Evolutionary conservation across 2,888 invertebrate species (phyloP).

Genomic region (Allolobophora icterica): DNA sequence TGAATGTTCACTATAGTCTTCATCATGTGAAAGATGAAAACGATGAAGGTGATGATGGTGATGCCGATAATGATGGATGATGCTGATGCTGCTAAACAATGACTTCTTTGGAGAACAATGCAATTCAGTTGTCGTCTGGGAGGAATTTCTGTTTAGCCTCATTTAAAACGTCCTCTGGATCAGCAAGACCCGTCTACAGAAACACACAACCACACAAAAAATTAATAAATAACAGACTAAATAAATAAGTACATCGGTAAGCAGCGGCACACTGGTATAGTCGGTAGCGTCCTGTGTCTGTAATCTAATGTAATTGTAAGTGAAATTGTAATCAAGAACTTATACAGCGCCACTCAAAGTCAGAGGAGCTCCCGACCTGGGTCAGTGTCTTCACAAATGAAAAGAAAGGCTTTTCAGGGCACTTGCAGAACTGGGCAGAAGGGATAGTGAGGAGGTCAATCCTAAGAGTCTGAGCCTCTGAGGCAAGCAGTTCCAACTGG

Average conservation of each 20-base stretch:
- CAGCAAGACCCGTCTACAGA: slow-evolving; percentile 57
- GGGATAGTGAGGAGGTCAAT: too few species aligned
- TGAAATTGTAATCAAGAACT: too few species aligned
- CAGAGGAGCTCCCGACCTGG: too few species aligned
- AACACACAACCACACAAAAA: background rate
- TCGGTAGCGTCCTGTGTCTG: too few species aligned
- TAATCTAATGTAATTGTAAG: too few species aligned
- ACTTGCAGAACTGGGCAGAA: too few species aligned
- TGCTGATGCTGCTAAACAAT: background rate
- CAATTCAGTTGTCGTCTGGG: slow-evolving; percentile 57
- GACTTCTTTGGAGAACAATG: background rate
- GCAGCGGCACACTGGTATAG: too few species aligned
- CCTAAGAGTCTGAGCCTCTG: too few species aligned
- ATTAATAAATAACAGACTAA: background rate
- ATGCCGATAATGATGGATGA: background rate
- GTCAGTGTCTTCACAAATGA: too few species aligned
- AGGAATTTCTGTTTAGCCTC: slow-evolving; percentile 60
- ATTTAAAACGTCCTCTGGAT: slow-evolving; percentile 57
- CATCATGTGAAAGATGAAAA: background rate
- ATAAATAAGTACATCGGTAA: background rate
- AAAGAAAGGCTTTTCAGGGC: too few species aligned
- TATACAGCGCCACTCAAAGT: too few species aligned
- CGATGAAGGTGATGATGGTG: background rate
- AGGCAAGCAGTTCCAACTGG: too few species aligned
- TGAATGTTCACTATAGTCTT: background rate